Evolutionary conservation across 92 coral and sea anemone species (phyloP).

Genomic region (Nematostella vectensis): DNA sequence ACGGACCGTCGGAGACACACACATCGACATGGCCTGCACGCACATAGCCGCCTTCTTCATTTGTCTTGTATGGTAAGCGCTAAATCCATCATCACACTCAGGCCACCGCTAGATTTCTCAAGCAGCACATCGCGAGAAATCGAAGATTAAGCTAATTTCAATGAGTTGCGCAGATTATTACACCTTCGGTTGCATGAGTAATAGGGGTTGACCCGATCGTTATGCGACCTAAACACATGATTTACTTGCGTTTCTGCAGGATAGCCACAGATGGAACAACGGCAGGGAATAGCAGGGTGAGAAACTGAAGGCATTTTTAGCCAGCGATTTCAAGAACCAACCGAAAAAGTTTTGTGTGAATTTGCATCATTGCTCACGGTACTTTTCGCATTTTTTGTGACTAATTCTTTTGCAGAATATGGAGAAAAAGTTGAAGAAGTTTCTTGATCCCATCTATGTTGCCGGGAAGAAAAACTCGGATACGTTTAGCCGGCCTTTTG

Average conservation of each 20-base stretch:
- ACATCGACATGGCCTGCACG: slow-evolving; percentile 1
- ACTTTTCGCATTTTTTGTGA: background rate
- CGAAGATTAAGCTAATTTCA: background rate
- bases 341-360: slow-evolving; percentile 1
- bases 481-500: slow-evolving; percentile 48
- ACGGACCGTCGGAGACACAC: background rate
- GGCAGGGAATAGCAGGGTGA: too few species aligned
- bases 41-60: background rate
- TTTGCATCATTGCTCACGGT: slow-evolving; percentile 22
- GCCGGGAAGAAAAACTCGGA: slow-evolving; percentile 28
- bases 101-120: background rate
- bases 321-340: too few species aligned
- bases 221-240: too few species aligned
- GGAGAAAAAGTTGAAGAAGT: slow-evolving; percentile 12
- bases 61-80: background rate
- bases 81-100: background rate
- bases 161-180: background rate
- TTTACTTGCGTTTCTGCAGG: too few species aligned
- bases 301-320: too few species aligned
- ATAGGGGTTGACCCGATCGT: too few species aligned
- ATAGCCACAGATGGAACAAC: too few species aligned
- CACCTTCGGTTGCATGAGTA: slow-evolving; percentile 3
- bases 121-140: background rate
- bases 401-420: slow-evolving; percentile 16
- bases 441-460: slow-evolving; percentile 23